Base-by-base conservation (phyloP, 2,888 invertebrate species). In the Anarsia innoxiella region DNA sequence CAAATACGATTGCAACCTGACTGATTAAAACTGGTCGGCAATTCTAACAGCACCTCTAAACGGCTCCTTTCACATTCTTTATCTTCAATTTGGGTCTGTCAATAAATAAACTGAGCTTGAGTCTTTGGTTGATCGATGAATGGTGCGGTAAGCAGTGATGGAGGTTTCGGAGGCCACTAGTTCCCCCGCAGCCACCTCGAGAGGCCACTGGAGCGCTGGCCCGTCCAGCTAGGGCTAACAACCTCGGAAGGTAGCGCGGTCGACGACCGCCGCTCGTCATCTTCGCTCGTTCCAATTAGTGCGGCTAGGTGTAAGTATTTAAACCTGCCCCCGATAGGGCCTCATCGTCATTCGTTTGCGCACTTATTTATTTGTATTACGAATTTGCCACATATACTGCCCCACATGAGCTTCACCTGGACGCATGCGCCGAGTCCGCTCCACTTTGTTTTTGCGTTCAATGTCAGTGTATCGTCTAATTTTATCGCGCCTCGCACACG, bases 381-480 rank as follows among this genome's bases (percentile, higher is more conserved):
- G 56, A 61, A n/a, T n/a, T 66, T 62, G 60, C 66, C 70, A 63
- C 69, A 72, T 66, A 56, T 65, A 63, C 61, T 55, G 63, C 61
- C 54, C 25, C 54, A 61, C 57, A 62, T 64, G 45, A 53, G 51
- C 59, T 45, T 57, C 60, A 74, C 72, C 68, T 73, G 74, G 59
- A 77, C 77, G 78, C 71, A 15, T 12, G 14, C 13, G 31, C 12
- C 4, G 15, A 60, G 51, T 64, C 63, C 67, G 74, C 67, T 74
- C 76, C 64, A 80, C 75, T 79, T 80, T 79, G 79, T 78, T 80
- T 78, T 80, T 76, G 74, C 80, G 80, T 83, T 80, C 82, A 83
- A 83, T 83, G 83, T 83, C 82, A 82, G 78, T 72, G 75, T 80
- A 80, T 77, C 74, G 69, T 75, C 82, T 83, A 83, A 83, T 82